phyloP scores from a whole-genome alignment of 2,888 invertebrate species.

The Melanargia galathea region DNA sequence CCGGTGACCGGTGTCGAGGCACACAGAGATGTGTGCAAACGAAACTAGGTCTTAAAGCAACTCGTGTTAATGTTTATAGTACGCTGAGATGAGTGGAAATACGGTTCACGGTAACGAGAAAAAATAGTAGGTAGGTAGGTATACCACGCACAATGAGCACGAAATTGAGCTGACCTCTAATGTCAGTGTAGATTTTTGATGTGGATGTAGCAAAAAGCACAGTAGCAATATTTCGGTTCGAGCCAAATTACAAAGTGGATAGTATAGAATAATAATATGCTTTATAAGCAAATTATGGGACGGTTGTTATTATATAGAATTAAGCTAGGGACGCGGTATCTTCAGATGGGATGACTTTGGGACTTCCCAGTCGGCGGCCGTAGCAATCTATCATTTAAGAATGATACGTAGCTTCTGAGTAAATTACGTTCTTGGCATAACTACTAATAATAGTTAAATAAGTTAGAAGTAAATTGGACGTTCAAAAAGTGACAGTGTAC shows the following conservation, averaged over 20 bases:
- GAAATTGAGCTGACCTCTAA: constrained; percentile 35
- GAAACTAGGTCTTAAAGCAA: constrained; percentile 14
- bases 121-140: constrained; percentile 20
- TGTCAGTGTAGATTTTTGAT: constrained; percentile 25
- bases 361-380: too few species aligned
- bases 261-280: background rate
- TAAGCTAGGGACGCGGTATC: too few species aligned
- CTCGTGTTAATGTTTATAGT: constrained; percentile 5
- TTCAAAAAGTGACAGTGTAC: too few species aligned
- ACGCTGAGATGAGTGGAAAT: background rate
- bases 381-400: too few species aligned
- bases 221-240: constrained; percentile 1
- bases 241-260: constrained; percentile 4
- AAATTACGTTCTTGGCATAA: too few species aligned
- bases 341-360: too few species aligned
- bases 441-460: too few species aligned
- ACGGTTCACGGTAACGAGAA: constrained; percentile 28
- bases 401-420: too few species aligned
- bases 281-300: background rate
- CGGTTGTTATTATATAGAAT: background rate
- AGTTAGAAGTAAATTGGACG: too few species aligned
- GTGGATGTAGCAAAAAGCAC: constrained; percentile 8
- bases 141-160: constrained; percentile 33
- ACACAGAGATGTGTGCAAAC: background rate
- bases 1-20: constrained; percentile 24